Evolutionary conservation across 2,888 invertebrate species (phyloP), one percentile per base, ranked within the genome.

Genomic region (Hofmannophila pseudospretella): DNA sequence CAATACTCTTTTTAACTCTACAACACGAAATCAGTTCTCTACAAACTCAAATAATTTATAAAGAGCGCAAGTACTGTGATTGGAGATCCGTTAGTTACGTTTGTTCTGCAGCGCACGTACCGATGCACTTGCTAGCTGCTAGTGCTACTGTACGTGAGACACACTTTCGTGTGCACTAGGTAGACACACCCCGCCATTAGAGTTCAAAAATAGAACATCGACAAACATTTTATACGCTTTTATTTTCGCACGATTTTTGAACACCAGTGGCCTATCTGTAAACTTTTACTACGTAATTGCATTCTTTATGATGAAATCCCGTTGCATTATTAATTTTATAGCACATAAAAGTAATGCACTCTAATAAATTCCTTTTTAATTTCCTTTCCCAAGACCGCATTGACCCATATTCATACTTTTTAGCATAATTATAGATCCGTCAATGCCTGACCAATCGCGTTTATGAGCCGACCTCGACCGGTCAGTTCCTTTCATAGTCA

Each of bases 381-480:
- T 76, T 82, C 82, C 84, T 75, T 84, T 84, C 84, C 73, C 84
- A 82, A 78, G 78, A 59, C 74, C 66, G 53, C 49, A 39, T 34
- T 78, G 79, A 78, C 79, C 81, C 71, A 80, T 73, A 82, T 81
- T 77, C 66, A 75, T 58, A 58, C 40, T 27, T 50, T 58, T 60
- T 49, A 57, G 49, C 58, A 59, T 60, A 64, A 61, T 71, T 64
- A 68, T 61, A 62, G 60, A 67, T 69, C 59, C 67, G 62, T 71
- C 76, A 76, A 66, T 76, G 80, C 81, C 72, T 82, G 81, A 78
- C 81, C 82, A 81, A 82, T 80, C 73, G 67, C 54, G 52, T 78
- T 80, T 76, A 80, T 61, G 65, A 67, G 46, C 46, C 60, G 67
- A 72, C 74, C 74, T 68, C 67, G 61, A 52, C 63, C 63, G 68